Evolutionary conservation across 2,888 invertebrate species (phyloP), one percentile per base, ranked within the genome.

Genomic region (Isoperla grammatica): DNA sequence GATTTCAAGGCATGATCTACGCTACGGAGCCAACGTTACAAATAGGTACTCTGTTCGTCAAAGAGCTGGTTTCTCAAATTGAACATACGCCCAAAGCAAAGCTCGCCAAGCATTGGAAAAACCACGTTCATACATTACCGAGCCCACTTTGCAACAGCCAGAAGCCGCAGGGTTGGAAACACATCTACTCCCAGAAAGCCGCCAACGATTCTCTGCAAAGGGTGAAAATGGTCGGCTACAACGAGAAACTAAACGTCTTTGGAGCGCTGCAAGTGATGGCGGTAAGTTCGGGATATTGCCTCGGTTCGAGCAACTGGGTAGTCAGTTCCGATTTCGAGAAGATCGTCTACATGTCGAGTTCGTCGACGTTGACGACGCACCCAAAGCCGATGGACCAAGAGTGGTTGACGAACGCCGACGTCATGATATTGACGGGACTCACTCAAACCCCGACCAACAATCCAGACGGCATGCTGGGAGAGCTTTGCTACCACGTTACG

Each of bases 291-390:
- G 98, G 98, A 17, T 96, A 90, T 75, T 94, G 95, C 71, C 81
- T 99, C 57, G 99, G 99, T 54, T 95, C 96, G 58, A 93, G 95
- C 71, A 99, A 99, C 78, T 99, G 98, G 98, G 84, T 95, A 62
- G 84, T 99, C 63, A 86, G 88, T 63, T 92, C 95, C 6, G 90
- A 92, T 61, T 88, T 90, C 73, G 92, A 94, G 72, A 95, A 95
- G 81, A 85, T 95, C 48, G 92, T 90, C 20, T 97, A 95, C 75
- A 87, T 97, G 48, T 93, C 94, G 72, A 95, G 94, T 9, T 95
- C 95, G 0, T 95, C 94, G 42, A 96, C 96, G 12, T 78, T 97
- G 19, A 96, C 96, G 0, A 96, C 96, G 22, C 97, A 97, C 81
- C 96, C 96, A 29, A 83, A 90, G 56, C 95, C 95, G 29, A 93